Conservation (phyloP, 2,797 vertebrate species). For the Tarsius wallacei region DNA sequence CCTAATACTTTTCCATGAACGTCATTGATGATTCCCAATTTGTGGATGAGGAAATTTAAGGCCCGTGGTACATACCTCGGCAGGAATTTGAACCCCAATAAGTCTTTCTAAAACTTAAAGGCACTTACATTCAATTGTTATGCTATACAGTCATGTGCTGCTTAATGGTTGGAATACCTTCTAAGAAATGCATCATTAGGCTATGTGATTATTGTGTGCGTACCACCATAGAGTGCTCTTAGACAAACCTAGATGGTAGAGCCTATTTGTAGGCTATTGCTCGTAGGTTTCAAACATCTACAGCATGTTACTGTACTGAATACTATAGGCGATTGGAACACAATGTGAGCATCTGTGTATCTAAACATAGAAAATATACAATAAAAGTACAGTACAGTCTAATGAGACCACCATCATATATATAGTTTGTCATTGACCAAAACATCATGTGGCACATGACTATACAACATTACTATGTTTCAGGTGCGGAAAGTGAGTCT, state of each 20-base stretch:
- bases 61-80: neutral
- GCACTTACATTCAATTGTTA: neutral
- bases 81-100: neutral
- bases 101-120: neutral
- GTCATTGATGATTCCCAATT: neutral
- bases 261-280: neutral
- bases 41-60: neutral
- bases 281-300: neutral
- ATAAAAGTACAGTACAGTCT: neutral
- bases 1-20: neutral
- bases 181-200: neutral
- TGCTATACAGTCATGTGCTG: neutral
- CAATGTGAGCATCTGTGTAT: neutral
- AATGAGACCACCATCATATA: neutral
- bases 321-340: neutral
- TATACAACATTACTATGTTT: neutral
- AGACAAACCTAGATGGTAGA: neutral
- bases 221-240: neutral
- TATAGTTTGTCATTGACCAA: neutral
- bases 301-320: neutral
- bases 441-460: neutral
- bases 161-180: neutral
- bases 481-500: neutral
- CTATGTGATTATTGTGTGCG: neutral
- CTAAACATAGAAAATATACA: neutral